phyloP scores from a whole-genome alignment of 2,888 invertebrate species.

The Drosophila koepferae region DNA sequence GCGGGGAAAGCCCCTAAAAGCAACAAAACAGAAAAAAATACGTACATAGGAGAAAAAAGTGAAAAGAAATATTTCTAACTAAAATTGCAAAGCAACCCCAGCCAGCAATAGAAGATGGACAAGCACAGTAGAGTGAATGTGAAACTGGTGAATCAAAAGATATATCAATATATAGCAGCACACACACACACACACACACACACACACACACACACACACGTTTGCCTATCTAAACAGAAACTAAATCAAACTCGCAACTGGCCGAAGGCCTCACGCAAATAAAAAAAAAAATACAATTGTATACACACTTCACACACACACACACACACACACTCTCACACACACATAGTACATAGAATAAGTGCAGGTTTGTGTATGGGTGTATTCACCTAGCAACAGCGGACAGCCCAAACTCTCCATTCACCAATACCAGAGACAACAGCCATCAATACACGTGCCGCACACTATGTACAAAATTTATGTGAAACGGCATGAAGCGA shows the following conservation, averaged over 20 bases:
- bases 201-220: constrained; percentile 9
- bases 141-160: constrained; percentile 32
- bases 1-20: constrained; percentile 60
- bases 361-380: constrained; percentile 1
- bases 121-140: constrained; percentile 11
- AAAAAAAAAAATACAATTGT: constrained; percentile 15
- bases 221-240: constrained; percentile 44
- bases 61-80: constrained; percentile 7
- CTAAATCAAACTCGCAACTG: constrained; percentile 63
- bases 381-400: constrained; percentile 72
- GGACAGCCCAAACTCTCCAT: constrained; percentile 29
- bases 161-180: constrained; percentile 32
- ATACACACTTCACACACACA: not conserved
- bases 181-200: not conserved
- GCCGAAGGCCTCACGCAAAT: constrained; percentile 58
- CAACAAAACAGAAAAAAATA: constrained; percentile 3
- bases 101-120: constrained; percentile 11
- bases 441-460: constrained; percentile 65
- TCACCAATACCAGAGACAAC: constrained; percentile 58
- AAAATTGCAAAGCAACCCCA: constrained; percentile 10
- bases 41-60: not conserved
- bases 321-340: constrained; percentile 1
- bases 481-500: constrained; percentile 56
- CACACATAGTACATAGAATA: not conserved
- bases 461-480: constrained; percentile 73